Conservation (phyloP, 2,113 vertebrate species). For the Stigmatopora nigra region DNA sequence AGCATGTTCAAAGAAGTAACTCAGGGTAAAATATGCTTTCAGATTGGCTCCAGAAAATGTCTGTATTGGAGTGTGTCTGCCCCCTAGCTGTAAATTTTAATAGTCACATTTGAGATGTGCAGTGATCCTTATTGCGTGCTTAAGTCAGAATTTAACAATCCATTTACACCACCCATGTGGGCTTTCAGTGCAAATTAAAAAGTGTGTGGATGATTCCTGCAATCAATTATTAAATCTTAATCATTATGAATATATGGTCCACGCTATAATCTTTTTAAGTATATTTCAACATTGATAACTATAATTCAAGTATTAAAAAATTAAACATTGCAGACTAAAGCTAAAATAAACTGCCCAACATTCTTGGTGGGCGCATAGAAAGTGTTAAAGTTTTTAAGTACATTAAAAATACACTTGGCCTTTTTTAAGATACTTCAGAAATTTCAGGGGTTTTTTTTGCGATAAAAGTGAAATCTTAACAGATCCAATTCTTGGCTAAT, state of each 20-base stretch:
- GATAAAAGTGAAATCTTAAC: background rate
- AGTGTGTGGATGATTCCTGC: background rate
- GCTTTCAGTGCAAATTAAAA: background rate
- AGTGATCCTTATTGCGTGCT: background rate
- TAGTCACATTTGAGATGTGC: background rate
- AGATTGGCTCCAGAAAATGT: background rate
- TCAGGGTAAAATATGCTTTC: background rate
- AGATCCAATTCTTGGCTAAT: background rate
- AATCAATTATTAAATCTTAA: background rate
- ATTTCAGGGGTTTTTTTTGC: background rate
- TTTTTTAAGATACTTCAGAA: background rate
- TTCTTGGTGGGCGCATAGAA: too few relatives aligned
- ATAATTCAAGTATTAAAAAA: background rate
- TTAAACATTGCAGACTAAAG: background rate
- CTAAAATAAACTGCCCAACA: background rate
- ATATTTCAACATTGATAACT: too few relatives aligned
- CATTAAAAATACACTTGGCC: too few relatives aligned
- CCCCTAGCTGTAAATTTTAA: slow-evolving; percentile 33
- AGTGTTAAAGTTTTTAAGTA: too few relatives aligned
- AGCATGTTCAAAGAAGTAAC: background rate
- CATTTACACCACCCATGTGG: background rate
- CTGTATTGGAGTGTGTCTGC: slow-evolving; percentile 4
- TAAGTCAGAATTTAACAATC: background rate
- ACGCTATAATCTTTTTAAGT: too few relatives aligned
- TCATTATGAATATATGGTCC: background rate